These are phyloP conservation scores for Capra hircus DNA, from an alignment of 2,113 vertebrate genomes.

Conservation along the genomic window DNA sequence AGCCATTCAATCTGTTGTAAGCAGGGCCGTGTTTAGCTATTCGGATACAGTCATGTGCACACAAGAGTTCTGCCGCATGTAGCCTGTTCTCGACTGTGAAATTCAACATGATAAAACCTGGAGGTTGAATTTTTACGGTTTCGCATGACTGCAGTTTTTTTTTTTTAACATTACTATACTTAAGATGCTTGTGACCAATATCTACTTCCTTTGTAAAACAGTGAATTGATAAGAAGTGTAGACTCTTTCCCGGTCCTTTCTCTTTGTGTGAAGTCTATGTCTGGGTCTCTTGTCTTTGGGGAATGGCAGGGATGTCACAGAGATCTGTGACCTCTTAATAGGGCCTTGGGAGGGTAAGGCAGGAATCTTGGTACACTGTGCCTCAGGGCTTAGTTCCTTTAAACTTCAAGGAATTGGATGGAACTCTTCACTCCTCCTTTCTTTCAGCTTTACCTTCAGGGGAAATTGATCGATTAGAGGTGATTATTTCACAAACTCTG, in stretches of 20 bases:
- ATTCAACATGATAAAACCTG: neutral
- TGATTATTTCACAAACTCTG: constrained; percentile 84
- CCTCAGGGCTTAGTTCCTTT: constrained; percentile 78
- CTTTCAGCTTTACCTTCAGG: constrained; percentile 81
- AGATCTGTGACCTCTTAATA: constrained; percentile 84
- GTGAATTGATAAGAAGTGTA: constrained; percentile 55
- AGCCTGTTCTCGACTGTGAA: neutral
- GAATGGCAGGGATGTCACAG: constrained; percentile 72
- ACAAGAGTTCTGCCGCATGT: neutral
- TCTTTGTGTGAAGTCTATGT: constrained; percentile 70
- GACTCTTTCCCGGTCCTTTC: constrained; percentile 57
- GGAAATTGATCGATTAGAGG: constrained; percentile 82
- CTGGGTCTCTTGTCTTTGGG: constrained; percentile 72
- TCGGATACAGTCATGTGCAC: neutral
- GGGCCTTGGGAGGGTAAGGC: constrained; percentile 79
- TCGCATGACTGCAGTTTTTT: neutral
- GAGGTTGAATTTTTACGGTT: neutral
- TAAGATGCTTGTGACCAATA: neutral
- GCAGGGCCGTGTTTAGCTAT: neutral
- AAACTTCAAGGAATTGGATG: constrained; percentile 81
- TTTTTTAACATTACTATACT: neutral
- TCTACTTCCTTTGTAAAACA: constrained; percentile 51
- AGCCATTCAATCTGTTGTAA: neutral
- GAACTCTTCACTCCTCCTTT: constrained; percentile 78
- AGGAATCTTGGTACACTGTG: constrained; percentile 74